Evolutionary conservation across 2,797 vertebrate genomes (phyloP).

Genomic region (Neosilurus hyrtlii): DNA sequence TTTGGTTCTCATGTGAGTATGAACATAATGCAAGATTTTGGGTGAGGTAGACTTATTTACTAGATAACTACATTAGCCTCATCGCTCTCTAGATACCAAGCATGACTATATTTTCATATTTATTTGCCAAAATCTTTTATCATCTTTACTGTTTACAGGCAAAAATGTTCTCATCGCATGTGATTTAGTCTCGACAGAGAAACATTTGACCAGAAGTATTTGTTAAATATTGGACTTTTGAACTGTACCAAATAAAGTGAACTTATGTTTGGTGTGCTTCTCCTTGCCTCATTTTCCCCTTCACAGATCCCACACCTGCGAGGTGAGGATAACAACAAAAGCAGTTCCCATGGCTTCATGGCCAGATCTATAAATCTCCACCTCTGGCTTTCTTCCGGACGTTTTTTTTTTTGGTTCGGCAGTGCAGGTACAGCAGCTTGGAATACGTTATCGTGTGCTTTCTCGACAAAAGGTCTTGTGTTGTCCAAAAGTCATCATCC

Average conservation of each 20-base stretch:
- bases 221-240: slow-evolving; percentile 1
- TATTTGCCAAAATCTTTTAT: not conserved
- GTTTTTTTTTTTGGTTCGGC: slow-evolving; percentile 35
- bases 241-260: not conserved
- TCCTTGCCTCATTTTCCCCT: not conserved
- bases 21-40: no score
- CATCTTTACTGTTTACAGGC: not conserved
- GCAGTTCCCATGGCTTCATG: slow-evolving; percentile 35
- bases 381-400: slow-evolving; percentile 46
- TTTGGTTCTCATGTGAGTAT: no score
- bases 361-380: slow-evolving; percentile 52
- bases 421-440: slow-evolving; percentile 43
- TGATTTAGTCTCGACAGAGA: not conserved
- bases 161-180: not conserved
- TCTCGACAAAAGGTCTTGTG: slow-evolving; percentile 36
- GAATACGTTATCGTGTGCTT: slow-evolving; percentile 38
- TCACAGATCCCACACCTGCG: slow-evolving; percentile 47
- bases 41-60: no score
- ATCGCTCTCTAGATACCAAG: not conserved
- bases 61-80: not conserved
- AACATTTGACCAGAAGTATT: not conserved
- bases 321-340: slow-evolving; percentile 45
- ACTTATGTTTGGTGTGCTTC: not conserved
- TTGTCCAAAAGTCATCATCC: slow-evolving; percentile 36
- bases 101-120: not conserved